Evolutionary conservation across 2,797 vertebrate species (phyloP).

Genomic region (Halcyon leucocephala): DNA sequence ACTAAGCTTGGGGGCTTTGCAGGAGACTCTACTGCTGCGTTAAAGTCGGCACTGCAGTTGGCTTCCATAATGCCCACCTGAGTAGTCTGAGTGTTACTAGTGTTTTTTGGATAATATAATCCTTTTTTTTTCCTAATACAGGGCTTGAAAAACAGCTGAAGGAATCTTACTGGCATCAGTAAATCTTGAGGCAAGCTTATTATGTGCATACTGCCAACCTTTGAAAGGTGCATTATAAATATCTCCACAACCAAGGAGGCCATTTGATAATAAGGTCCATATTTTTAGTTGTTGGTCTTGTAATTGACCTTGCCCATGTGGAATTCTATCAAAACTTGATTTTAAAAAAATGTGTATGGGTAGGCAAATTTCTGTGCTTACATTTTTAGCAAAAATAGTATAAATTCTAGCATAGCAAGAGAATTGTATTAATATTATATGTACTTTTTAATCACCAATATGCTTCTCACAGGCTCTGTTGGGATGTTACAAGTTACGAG

Average conservation of each 20-base stretch:
- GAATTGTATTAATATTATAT: background rate
- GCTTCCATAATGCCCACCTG: background rate
- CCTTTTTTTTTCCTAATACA: background rate
- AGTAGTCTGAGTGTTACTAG: background rate
- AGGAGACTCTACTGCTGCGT: background rate
- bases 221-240: background rate
- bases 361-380: background rate
- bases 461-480: background rate
- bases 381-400: background rate
- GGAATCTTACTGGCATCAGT: background rate
- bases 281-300: background rate
- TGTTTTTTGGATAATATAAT: background rate
- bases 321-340: background rate
- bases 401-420: background rate
- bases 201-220: background rate
- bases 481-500: background rate
- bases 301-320: background rate
- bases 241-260: background rate
- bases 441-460: background rate
- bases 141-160: background rate
- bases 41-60: background rate
- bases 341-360: background rate
- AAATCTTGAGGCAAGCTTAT: background rate
- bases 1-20: background rate
- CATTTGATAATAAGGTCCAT: background rate